These are phyloP conservation scores for Pterocles gutturalis DNA, from an alignment of 2,113 vertebrate species.

Conservation along the genomic window DNA sequence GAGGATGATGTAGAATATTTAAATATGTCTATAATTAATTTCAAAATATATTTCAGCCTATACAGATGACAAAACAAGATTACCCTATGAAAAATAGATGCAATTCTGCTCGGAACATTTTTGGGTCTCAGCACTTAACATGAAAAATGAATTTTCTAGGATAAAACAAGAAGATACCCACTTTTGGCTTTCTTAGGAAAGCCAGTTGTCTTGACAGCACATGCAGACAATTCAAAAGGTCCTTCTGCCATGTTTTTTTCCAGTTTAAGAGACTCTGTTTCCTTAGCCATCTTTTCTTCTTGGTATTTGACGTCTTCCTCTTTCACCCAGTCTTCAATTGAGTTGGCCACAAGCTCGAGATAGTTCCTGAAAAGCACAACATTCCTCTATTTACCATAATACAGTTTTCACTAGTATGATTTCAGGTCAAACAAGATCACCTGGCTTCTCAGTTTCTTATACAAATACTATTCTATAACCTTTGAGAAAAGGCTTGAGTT, in stretches of 20 bases:
- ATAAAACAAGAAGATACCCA: slow-evolving; percentile 18
- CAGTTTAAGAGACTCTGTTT: slow-evolving; percentile 17
- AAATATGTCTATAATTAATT: neutral
- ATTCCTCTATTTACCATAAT: neutral
- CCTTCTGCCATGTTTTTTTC: neutral
- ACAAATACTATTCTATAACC: neutral
- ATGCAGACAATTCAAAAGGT: neutral
- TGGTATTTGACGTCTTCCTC: slow-evolving; percentile 84
- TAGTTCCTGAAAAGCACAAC: slow-evolving; percentile 79
- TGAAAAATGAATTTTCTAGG: neutral
- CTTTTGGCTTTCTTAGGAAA: slow-evolving; percentile 50
- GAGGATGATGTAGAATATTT: neutral
- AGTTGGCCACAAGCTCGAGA: slow-evolving; percentile 85
- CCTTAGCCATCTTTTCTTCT: slow-evolving; percentile 67
- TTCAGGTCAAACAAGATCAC: neutral
- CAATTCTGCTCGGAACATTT: neutral
- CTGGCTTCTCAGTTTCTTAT: neutral
- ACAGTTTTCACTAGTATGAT: neutral
- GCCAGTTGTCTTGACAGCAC: neutral
- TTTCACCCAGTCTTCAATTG: slow-evolving; percentile 83
- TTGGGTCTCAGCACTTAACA: neutral
- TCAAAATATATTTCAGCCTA: neutral
- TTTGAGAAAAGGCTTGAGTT: neutral
- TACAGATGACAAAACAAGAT: neutral
- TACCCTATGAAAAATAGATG: neutral